Evolutionary conservation across 2,888 invertebrate genomes (phyloP), one percentile per base, ranked within the genome.

Genomic region (Hemaris fuciformis): DNA sequence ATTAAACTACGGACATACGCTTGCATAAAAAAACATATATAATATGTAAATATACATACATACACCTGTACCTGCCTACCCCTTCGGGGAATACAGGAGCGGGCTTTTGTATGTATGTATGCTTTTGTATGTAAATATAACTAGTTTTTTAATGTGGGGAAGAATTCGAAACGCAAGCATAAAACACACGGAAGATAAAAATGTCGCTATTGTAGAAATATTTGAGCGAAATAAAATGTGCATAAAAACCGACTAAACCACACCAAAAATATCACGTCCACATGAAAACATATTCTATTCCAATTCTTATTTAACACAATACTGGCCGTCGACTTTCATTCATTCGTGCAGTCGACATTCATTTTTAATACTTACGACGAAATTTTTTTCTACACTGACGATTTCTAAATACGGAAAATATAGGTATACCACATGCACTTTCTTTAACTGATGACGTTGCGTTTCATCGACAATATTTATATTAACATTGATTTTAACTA

Each of bases 221-320:
- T 53, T 25, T 31, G 31, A 18, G 27, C 53, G 48, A 48, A 48
- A 27, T 15, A 53, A 53, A 31, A 53, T 31, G 18, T 53, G 31
- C 53, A 53, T 15, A 31, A 53, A 53, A 53, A 45, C 13, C 23
- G 22, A 18, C 53, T 31, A 53, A 48, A 48, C 48, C 48, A 53
- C 53, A 31, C 15, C 31, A 13, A 31, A 53, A 48, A 48, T 27
- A 27, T 48, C 15, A 25, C 48, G 53, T 53, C 31, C 53, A 53
- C 53, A 53, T 53, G 18, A 31, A 53, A 53, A 53, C 31, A 53
- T 27, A 31, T 53, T 53, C 53, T 53, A 53, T 53, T 53, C 27
- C 27, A 31, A 53, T 53, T 31, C 31, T 27, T 53, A 53, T 53
- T 53, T 53, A 53, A 53, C 31, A 31, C 53, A 53, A 53, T 31